phyloP scores from a whole-genome alignment of 2,113 vertebrate genomes.

The Gallinago undulata region DNA sequence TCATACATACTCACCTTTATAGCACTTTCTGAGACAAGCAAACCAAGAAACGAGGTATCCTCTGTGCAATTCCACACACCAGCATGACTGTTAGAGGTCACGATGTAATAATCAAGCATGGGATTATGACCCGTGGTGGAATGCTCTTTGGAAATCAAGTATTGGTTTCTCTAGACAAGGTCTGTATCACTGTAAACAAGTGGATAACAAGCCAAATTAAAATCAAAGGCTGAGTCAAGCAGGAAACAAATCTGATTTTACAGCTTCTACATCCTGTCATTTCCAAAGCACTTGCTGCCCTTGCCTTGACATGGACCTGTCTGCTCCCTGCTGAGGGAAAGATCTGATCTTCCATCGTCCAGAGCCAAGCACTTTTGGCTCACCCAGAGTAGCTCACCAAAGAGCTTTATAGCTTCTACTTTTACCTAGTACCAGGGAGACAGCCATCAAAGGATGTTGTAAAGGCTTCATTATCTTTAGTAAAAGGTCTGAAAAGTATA shows the following conservation, averaged over 20 bases:
- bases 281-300: not conserved
- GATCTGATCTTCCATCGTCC: not conserved
- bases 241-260: conserved; percentile 15
- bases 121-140: not conserved
- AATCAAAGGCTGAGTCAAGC: conserved; percentile 43
- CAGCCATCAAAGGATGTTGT: not conserved
- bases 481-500: not conserved
- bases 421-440: not conserved
- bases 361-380: not conserved
- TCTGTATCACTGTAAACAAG: conserved; percentile 7
- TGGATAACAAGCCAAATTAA: not conserved
- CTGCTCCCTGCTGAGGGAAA: not conserved
- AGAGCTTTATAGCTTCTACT: not conserved
- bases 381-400: not conserved
- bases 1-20: not conserved
- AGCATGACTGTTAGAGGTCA: not conserved
- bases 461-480: not conserved
- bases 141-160: not conserved
- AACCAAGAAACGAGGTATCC: not conserved
- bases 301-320: not conserved
- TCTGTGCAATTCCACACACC: not conserved
- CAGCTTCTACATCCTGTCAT: not conserved
- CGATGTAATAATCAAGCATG: not conserved
- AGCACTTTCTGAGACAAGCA: not conserved
- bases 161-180: not conserved